Percentiles rank a stretch among this genome's conserved stretches.
phyloP scores from a whole-genome alignment of 2,113 vertebrate genomes.

The Laticauda colubrina region DNA sequence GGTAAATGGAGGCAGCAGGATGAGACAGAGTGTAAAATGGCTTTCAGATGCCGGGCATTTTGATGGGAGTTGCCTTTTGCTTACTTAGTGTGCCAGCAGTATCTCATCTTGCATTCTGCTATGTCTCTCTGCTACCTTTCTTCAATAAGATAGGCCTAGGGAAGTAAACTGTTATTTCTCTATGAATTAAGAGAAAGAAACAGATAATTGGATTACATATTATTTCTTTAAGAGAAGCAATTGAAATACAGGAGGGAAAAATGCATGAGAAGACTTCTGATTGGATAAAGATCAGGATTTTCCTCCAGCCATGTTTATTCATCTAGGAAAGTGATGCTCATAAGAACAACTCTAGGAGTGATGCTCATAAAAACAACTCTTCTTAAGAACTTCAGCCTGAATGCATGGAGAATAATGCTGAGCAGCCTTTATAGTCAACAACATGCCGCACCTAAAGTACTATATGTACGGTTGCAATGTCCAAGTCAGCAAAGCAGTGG shows the following conservation, averaged over 20 bases:
- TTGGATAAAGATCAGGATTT: background rate
- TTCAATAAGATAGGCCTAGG: background rate
- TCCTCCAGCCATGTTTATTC: background rate
- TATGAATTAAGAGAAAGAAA: background rate
- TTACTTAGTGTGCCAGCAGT: background rate
- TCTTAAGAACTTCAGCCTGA: background rate
- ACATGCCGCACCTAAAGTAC: background rate
- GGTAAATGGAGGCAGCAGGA: constrained; percentile 21
- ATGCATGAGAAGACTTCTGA: background rate
- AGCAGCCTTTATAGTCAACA: background rate
- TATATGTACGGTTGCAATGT: background rate
- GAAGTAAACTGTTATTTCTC: background rate
- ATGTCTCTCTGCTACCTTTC: background rate
- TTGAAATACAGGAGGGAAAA: background rate
- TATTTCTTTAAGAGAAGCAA: background rate
- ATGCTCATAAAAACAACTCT: background rate
- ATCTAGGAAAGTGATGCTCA: background rate
- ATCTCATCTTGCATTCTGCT: background rate
- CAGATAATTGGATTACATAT: background rate
- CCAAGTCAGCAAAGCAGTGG: background rate
- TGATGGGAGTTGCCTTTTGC: constrained; percentile 2
- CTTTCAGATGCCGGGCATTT: constrained; percentile 17
- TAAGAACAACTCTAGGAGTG: background rate
- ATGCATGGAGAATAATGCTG: background rate
- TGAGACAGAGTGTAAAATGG: constrained; percentile 21